Evolutionary conservation across 1,140 invertebrate genomes (phyloP).

Genomic region (Dufourea novaeangliae): DNA sequence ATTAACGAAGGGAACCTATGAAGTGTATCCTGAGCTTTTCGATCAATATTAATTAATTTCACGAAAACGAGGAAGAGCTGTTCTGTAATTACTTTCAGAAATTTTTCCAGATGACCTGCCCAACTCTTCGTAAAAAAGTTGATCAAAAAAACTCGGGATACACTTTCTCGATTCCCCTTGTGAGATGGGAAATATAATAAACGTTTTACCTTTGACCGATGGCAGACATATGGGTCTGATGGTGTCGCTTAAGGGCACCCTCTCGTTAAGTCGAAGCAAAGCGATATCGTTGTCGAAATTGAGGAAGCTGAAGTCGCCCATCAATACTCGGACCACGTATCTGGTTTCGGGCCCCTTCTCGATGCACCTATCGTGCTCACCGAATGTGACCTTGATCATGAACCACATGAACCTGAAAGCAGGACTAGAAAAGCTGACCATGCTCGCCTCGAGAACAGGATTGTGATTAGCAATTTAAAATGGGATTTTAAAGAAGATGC

Average conservation of each 20-base stretch:
- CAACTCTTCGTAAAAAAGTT: too few species aligned
- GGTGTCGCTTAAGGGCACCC: slow-evolving; percentile 87
- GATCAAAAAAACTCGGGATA: too few species aligned
- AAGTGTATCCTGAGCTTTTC: too few species aligned
- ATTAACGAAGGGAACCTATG: too few species aligned
- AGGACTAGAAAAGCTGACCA: slow-evolving; percentile 70
- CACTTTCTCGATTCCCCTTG: too few species aligned
- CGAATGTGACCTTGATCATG: slow-evolving; percentile 93
- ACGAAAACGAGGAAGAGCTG: too few species aligned
- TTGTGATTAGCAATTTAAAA: background rate
- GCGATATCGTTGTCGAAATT: slow-evolving; percentile 95
- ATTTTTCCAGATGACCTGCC: too few species aligned
- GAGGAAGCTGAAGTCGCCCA: slow-evolving; percentile 89
- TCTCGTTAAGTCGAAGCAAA: slow-evolving; percentile 88
- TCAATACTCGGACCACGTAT: slow-evolving; percentile 87
- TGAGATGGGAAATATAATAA: background rate
- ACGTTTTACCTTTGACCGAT: slow-evolving; percentile 82
- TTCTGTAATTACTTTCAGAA: too few species aligned
- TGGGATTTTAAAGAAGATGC: background rate
- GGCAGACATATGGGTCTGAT: slow-evolving; percentile 91
- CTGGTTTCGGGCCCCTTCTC: slow-evolving; percentile 86
- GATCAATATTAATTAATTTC: too few species aligned
- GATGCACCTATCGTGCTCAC: slow-evolving; percentile 91
- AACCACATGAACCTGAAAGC: slow-evolving; percentile 92
- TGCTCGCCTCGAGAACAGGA: slow-evolving; percentile 14